phyloP scores from a whole-genome alignment of 2,888 invertebrate species.

The Leptopilina myrica region DNA sequence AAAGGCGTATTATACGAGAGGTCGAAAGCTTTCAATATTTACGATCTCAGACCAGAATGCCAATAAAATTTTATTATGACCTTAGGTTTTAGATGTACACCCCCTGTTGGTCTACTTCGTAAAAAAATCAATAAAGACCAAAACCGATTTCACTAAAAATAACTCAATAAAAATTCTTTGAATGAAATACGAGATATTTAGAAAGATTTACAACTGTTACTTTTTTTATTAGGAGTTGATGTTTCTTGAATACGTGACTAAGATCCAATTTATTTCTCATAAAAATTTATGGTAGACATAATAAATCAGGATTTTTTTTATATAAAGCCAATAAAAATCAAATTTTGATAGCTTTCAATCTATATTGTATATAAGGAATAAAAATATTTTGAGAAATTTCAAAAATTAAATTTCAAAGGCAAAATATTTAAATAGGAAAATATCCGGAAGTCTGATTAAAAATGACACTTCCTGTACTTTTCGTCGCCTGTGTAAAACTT shows the following conservation, averaged over 20 bases:
- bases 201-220: conserved; percentile 12
- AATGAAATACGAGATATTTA: conserved; percentile 21
- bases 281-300: conserved; percentile 1
- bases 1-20: not conserved
- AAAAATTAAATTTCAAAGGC: too few relatives aligned
- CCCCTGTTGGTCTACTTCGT: not conserved
- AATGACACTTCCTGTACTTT: too few relatives aligned
- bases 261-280: conserved; percentile 3
- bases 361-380: not conserved
- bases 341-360: conserved; percentile 3
- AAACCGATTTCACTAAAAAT: not conserved
- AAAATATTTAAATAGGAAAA: too few relatives aligned
- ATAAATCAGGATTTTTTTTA: not conserved
- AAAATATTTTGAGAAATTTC: not conserved
- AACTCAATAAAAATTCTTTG: conserved; percentile 5
- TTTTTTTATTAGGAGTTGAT: not conserved
- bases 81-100: not conserved
- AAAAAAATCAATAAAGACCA: conserved; percentile 9
- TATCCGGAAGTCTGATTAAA: too few relatives aligned
- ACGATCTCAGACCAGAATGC: not conserved
- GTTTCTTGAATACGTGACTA: not conserved
- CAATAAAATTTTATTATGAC: conserved; percentile 28
- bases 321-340: conserved; percentile 13
- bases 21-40: conserved; percentile 7
- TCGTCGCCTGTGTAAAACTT: too few relatives aligned